Percentiles rank a stretch among this genome's conserved stretches.
These are phyloP conservation scores for Nysson spinosus DNA, from an alignment of 2,888 invertebrate species.

Conservation along the genomic window DNA sequence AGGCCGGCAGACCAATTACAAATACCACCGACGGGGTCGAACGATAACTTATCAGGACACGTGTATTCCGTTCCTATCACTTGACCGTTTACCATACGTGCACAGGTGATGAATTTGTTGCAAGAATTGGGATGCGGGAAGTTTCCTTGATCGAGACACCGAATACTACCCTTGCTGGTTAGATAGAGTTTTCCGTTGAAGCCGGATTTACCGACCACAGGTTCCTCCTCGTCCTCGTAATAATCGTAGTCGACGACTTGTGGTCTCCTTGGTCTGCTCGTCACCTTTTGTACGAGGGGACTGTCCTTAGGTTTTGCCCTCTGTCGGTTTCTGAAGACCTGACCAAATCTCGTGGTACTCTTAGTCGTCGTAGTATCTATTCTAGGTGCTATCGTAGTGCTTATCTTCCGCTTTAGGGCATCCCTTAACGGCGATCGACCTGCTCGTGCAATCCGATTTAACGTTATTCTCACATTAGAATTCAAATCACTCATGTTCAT, in stretches of 20 bases:
- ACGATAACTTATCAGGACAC: slow-evolving; percentile 90
- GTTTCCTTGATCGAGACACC: slow-evolving; percentile 93
- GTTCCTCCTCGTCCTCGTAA: slow-evolving; percentile 83
- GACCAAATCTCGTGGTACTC: slow-evolving; percentile 47
- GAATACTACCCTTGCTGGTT: slow-evolving; percentile 82
- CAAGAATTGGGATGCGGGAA: slow-evolving; percentile 95
- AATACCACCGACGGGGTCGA: slow-evolving; percentile 93
- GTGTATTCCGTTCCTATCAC: slow-evolving; percentile 93
- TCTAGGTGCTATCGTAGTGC: slow-evolving; percentile 71
- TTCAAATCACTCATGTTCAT: slow-evolving; percentile 18
- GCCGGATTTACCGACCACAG: slow-evolving; percentile 79
- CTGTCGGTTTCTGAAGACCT: slow-evolving; percentile 33
- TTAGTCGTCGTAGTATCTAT: slow-evolving; percentile 51
- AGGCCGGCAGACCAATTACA: slow-evolving; percentile 93
- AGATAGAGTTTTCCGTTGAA: slow-evolving; percentile 81
- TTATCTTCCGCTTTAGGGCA: slow-evolving; percentile 72
- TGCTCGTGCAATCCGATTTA: slow-evolving; percentile 56
- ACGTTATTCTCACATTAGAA: slow-evolving; percentile 16
- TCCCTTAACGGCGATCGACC: slow-evolving; percentile 69
- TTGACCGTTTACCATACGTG: slow-evolving; percentile 87
- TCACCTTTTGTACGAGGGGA: slow-evolving; percentile 19
- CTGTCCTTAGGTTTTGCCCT: slow-evolving; percentile 36
- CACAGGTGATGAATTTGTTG: slow-evolving; percentile 94
- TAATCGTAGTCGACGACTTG: slow-evolving; percentile 82
- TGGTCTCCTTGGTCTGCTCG: slow-evolving; percentile 68